Evolutionary conservation across 2,797 vertebrate genomes (phyloP), one percentile per base, ranked within the genome.

Genomic region (Leuciscus waleckii): DNA sequence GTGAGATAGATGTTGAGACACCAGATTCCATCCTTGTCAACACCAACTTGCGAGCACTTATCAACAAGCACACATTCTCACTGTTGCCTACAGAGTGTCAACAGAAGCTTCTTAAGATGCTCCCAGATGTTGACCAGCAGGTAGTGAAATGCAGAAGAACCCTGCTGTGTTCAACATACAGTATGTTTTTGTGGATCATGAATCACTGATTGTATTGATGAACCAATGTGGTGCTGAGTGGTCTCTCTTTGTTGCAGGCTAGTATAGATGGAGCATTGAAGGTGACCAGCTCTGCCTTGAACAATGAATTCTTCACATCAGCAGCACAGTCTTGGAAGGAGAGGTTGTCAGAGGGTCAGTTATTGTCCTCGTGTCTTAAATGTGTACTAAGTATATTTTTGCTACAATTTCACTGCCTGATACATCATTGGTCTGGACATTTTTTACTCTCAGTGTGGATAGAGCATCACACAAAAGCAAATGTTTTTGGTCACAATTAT

Each of bases 291-390:
- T 99, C 98, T 1, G 98, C 98, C 0, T 95, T 99, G 92, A 99
- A 99, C 94, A 99, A 99, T 6, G 98, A 99, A 90, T 99, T 99
- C 94, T 99, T 99, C 92, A 98, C 98, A 7, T 99, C 98, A 7
- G 98, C 98, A 32, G 98, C 98, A 3, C 98, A 99, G 90, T 97
- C 97, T 7, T 99, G 98, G 98, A 99, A 99, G 90, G 98, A 99
- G 88, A 93, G 98, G 77, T 92, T 99, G 54, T 93, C 97, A 1
- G 98, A 99, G 95, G 98, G 98, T 99, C 89, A 93, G 94, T 93
- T 75, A 16, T 61, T 78, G 65, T 79, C 6, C 17, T 73, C 1
- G 7, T 39, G 21, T 49, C 63, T 65, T 65, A 77, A 61, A 77
- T n/a, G 54, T 49, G 46, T 6, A 49, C 14, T 17, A 49, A 7